Base-by-base conservation (phyloP, 2,113 vertebrate species). In the Podocnemis expansa region DNA sequence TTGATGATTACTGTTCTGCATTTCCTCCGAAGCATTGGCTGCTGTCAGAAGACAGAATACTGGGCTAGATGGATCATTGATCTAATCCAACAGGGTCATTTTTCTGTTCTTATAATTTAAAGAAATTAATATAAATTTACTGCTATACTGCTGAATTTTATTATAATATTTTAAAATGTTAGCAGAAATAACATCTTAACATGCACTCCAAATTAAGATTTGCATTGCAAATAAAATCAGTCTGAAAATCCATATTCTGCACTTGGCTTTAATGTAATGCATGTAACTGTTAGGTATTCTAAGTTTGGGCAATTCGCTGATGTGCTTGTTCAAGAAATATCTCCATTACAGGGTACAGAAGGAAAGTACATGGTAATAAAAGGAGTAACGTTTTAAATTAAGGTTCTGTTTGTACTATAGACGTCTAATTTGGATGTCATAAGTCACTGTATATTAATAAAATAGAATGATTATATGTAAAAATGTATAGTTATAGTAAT, bases 201-300 rank as follows among this genome's bases (percentile, higher is more conserved):
- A 75, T 91, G 90, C 58, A 89, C 79, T 43, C 89, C 92, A 63
- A 95, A 49, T 90, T 93, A 95, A 63, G 21, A 90, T 93, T 91
- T 91, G 78, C 94, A 96, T 91, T 93, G 63, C 88, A 96, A 93
- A 95, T 94, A 96, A 96, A 75, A 96, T 95, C 82, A 87, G 47
- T 87, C 49, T 54, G 21, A 93, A 93, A 96, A 91, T 95, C 73
- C 82, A 90, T 80, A 58, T 94, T 93, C 49, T 54, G 76, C 51
- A 63, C 25, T 76, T 76, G 79, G n/a, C 78, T 96, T 91, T 93
- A 91, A 84, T 93, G 91, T 87, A 91, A 93, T 78, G 41, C 93
- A 63, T 22, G 70, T 70, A 70, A 76, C n/a, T 13, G 41, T 25
- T 76, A 29, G 73, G 73, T 29, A 27, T 76, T 76, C 63, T 92